Evolutionary conservation across 2,888 invertebrate species (phyloP).

Genomic region (Brachyptera putata): DNA sequence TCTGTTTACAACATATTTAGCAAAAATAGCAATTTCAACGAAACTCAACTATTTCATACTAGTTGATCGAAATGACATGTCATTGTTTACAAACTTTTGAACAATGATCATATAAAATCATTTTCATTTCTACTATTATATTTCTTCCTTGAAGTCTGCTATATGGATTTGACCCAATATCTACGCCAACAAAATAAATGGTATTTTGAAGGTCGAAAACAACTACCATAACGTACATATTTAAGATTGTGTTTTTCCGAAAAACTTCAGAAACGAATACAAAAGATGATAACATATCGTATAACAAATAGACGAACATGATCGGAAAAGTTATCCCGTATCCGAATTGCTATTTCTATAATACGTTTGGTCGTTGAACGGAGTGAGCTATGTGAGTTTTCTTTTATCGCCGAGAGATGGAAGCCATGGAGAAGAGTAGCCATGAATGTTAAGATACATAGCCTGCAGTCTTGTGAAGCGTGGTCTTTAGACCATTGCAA

Average conservation of each 20-base stretch:
- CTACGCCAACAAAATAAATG: too few species aligned
- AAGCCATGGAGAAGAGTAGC: background rate
- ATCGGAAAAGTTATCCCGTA: conserved; percentile 6
- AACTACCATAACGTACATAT: too few species aligned
- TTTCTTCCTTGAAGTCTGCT: too few species aligned
- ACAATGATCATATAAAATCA: too few species aligned
- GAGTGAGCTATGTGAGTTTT: background rate
- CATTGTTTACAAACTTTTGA: too few species aligned
- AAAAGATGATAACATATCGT: background rate
- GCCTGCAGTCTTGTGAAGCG: background rate
- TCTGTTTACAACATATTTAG: too few species aligned
- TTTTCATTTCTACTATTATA: too few species aligned
- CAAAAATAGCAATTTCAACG: too few species aligned
- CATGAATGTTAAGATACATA: background rate
- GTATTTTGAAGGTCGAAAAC: too few species aligned
- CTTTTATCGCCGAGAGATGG: background rate
- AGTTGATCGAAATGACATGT: too few species aligned
- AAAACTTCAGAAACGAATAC: background rate
- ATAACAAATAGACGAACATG: conserved; percentile 4
- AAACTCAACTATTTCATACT: too few species aligned
- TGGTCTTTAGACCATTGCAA: background rate
- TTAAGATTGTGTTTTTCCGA: background rate
- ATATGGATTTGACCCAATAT: too few species aligned
- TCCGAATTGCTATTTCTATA: background rate
- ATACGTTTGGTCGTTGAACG: background rate